Evolutionary conservation across 2,113 vertebrate genomes (phyloP).

Genomic region (Sterrhoptilus dennistouni): DNA sequence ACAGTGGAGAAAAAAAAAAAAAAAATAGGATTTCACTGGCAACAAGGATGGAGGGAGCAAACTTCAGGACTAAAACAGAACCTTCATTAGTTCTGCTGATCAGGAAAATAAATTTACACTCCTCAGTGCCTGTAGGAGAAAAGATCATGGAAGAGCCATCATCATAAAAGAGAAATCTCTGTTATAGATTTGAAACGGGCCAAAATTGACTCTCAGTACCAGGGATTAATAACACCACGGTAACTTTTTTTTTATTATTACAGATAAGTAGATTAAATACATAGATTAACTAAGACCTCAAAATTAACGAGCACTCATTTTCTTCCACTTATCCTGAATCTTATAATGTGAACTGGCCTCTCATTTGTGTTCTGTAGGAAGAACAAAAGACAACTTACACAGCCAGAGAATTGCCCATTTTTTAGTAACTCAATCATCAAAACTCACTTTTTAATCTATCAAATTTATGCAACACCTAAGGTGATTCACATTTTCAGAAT

Average conservation of each 20-base stretch:
- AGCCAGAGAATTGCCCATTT: neutral
- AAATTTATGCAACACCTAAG: neutral
- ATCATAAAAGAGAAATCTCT: neutral
- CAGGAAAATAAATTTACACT: neutral
- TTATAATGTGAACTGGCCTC: slow-evolving; percentile 24
- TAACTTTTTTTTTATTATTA: neutral
- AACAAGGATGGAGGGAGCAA: neutral
- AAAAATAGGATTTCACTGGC: neutral
- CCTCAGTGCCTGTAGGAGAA: neutral
- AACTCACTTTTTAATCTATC: slow-evolving; percentile 24
- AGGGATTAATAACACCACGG: neutral
- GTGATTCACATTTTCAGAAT: neutral
- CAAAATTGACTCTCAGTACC: neutral
- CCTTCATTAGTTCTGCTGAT: neutral
- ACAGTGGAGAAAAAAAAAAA: neutral
- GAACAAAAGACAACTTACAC: slow-evolving; percentile 1
- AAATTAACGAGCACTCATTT: neutral
- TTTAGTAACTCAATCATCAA: neutral
- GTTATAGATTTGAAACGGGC: neutral
- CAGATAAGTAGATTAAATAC: neutral
- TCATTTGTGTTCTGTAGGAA: neutral
- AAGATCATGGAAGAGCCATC: neutral
- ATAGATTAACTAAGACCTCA: neutral
- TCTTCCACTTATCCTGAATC: slow-evolving; percentile 29
- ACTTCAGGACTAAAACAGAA: neutral